Evolutionary conservation across 2,797 vertebrate species (phyloP).

Genomic region (Heliangelus exortis): DNA sequence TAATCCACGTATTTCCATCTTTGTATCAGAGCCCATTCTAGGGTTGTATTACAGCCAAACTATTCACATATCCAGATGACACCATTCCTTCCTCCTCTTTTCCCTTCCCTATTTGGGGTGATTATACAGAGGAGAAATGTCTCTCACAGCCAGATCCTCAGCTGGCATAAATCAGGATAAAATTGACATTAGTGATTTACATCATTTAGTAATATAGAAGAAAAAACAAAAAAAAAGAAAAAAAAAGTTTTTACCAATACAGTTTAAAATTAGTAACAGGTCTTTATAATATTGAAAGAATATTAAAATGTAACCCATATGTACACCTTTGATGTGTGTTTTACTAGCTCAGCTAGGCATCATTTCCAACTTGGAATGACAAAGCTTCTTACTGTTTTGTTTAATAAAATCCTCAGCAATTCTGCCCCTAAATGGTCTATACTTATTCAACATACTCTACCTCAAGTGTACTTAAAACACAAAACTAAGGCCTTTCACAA

Average conservation of each 20-base stretch:
- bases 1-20: constrained; percentile 62
- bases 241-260: constrained; percentile 27
- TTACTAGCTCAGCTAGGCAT: constrained; percentile 61
- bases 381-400: constrained; percentile 60
- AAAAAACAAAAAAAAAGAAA: constrained; percentile 17
- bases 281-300: constrained; percentile 64
- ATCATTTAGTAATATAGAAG: constrained; percentile 43
- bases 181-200: constrained; percentile 59
- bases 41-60: constrained; percentile 49
- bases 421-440: constrained; percentile 7
- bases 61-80: constrained; percentile 63
- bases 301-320: constrained; percentile 74
- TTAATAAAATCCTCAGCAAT: constrained; percentile 61
- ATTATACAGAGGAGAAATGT: constrained; percentile 22
- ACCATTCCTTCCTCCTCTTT: constrained; percentile 37
- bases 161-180: constrained; percentile 63
- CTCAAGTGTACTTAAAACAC: constrained; percentile 11
- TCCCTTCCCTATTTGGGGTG: constrained; percentile 15
- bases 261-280: constrained; percentile 75
- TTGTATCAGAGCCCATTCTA: constrained; percentile 46
- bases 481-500: background rate
- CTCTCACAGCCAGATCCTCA: constrained; percentile 21
- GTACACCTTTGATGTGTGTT: constrained; percentile 72
- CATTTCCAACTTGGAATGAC: constrained; percentile 67
- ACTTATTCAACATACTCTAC: constrained; percentile 7